Base-by-base conservation (phyloP, 2,797 vertebrate species). In the Anguilla marmorata region DNA sequence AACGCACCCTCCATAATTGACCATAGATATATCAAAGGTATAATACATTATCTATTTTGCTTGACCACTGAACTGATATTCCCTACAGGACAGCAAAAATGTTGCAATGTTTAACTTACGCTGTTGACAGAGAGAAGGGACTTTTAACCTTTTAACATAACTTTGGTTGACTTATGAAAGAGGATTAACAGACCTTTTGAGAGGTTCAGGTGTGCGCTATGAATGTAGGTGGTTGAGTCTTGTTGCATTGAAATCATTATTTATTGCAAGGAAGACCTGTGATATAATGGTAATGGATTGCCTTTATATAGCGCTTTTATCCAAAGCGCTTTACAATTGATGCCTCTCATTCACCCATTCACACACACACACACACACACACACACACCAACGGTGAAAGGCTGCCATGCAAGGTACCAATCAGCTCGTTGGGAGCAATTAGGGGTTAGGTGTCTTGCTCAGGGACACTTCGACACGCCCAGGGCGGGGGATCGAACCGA, bases 101-200 rank as follows among this genome's bases (percentile, higher is more conserved):
- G 63, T 11, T n/a, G n/a, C 63, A 27, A 69, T 69, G 63, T 69
- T 69, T 27, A 69, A 69, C 63, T 69, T 27, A 69, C n/a, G 9
- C 63, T 69, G 63, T 69, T 11, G 63, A 69, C 63, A 27, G 63
- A n/a, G n/a, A 27, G 24, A 5, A 8, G 63, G n/a, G 63, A 24
- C 63, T 27, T n/a, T 66, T 66, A 66, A n/a, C 63, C 63, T 66
- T 66, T 66, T 66, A 24, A 66, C 5, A 27, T 69, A 69, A 69
- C 63, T 63, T 63, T 69, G n/a, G 63, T n/a, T 69, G 24, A 69
- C 19, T n/a, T 69, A n/a, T 69, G 63, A 69, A 69, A 69, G n/a
- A 69, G n/a, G n/a, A 69, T 8, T 69, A n/a, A 2, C n/a, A 69
- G n/a, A n/a, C 8, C 63, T 66, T 66, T 27, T 63, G 58, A 63